Evolutionary conservation across 2,797 vertebrate genomes (phyloP).

Genomic region (Philypnodon macrostomus): DNA sequence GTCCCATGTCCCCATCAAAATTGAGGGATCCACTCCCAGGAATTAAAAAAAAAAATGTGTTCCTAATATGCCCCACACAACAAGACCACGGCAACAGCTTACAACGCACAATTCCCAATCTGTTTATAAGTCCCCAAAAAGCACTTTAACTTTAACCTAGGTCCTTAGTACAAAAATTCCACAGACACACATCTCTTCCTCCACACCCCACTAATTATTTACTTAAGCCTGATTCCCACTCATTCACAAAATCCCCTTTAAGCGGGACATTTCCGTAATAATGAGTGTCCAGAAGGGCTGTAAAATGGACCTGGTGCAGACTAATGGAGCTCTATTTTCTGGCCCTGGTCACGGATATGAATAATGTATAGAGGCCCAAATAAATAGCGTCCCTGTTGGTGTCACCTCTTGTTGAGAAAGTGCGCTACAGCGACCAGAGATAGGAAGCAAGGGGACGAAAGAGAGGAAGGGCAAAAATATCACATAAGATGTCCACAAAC

Average conservation of each 20-base stretch:
- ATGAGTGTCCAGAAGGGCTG: conserved; percentile 45
- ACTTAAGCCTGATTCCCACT: conserved; percentile 29
- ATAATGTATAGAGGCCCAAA: conserved; percentile 60
- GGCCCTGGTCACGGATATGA: conserved; percentile 45
- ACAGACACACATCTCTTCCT: conserved; percentile 2
- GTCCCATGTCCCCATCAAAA: no score
- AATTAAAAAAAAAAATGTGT: no score
- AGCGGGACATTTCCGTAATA: conserved; percentile 44
- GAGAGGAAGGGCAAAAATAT: conserved; percentile 11
- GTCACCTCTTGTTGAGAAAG: conserved; percentile 54
- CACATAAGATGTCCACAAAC: conserved; percentile 16
- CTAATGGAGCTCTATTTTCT: conserved; percentile 47
- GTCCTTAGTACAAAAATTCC: not conserved
- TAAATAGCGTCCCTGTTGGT: conserved; percentile 54
- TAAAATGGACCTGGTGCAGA: conserved; percentile 26
- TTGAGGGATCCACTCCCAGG: no score
- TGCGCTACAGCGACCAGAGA: conserved; percentile 30
- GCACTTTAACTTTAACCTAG: not conserved
- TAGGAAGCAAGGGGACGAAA: conserved; percentile 15
- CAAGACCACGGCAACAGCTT: no score
- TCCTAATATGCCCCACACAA: no score
- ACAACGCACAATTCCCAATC: no score
- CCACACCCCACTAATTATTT: conserved; percentile 34
- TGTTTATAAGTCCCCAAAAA: no score
- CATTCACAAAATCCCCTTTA: conserved; percentile 38